Conservation (phyloP, 2,888 invertebrate genomes). For the Nomada fabriciana region DNA sequence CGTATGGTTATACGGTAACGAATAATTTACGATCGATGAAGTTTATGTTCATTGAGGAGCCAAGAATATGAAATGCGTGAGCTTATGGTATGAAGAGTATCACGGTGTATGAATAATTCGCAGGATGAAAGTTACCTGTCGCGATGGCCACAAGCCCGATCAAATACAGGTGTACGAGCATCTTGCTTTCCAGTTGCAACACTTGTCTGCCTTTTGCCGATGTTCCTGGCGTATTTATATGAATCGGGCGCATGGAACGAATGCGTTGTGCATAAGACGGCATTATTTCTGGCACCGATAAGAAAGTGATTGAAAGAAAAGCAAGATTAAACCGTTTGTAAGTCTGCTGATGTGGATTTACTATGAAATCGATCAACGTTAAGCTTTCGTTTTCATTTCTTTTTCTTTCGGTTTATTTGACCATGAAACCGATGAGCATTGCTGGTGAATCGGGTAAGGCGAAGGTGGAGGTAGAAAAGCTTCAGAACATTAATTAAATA, state of each 20-base stretch:
- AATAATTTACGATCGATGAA: too few relatives aligned
- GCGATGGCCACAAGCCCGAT: conserved; percentile 39
- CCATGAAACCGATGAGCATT: too few relatives aligned
- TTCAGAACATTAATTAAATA: too few relatives aligned
- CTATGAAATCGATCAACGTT: conserved; percentile 28
- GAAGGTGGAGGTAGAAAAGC: too few relatives aligned
- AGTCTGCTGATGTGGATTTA: neutral
- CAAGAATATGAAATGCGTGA: too few relatives aligned
- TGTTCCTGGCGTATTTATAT: conserved; percentile 52
- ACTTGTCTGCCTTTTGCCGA: conserved; percentile 14
- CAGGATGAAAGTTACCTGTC: conserved; percentile 36
- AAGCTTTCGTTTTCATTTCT: too few relatives aligned
- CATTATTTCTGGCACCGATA: neutral
- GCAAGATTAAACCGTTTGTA: neutral
- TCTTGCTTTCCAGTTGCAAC: conserved; percentile 28
- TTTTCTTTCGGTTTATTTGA: too few relatives aligned
- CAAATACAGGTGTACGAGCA: conserved; percentile 36
- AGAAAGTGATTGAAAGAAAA: neutral
- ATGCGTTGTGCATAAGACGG: neutral
- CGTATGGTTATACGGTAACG: too few relatives aligned
- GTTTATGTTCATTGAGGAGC: too few relatives aligned
- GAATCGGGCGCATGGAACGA: neutral
- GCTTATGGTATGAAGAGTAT: neutral
- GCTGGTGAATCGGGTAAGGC: too few relatives aligned
- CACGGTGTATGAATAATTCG: neutral